Base-by-base conservation (phyloP, 1,140 invertebrate species). In the Limonius californicus region DNA sequence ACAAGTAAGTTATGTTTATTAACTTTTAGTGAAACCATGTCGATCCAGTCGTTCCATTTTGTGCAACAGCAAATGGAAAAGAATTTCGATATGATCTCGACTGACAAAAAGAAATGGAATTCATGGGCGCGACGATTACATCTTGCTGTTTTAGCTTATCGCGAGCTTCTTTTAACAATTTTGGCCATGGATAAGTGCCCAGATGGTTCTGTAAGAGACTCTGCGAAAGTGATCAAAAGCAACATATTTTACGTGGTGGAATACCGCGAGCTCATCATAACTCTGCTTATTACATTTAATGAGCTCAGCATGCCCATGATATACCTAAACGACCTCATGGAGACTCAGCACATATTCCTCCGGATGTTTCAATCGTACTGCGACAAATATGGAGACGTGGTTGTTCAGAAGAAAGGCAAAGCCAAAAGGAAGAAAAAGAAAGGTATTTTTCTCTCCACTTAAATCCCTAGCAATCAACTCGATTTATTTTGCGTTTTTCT, bases 241-340 rank as follows among this genome's bases (percentile, higher is more conserved):
- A 92, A 94, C 79, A 85, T 98, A 64, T 97, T 97, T 78, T 97
- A 98, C 77, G 88, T 95, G 9, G 81, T 92, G 61, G 96, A 98
- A 77, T 98, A 97, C 79, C 83, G 95, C 63, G 95, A 98, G 77
- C 87, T 96, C 68, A 85, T 95, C 71, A 77, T 95, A 21, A 83
- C 83, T 39, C 84, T 93, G 56, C 77, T 97, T 64, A 79, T 90
- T 27, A 87, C 85, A 66, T 98, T 88, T 79, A 88, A 97, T 76
- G 88, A 93, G 72, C 78, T 84, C 56, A 92, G 91, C 80, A 91
- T 95, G 84, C 91, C 94, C 69, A 92, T 91, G 69, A 77, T 84
- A 0, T 98, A 92, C 77, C 80, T 98, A 47, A 84, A 87, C 57
- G 95, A 98, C 79, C 79, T 98, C 11, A 79, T 96, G 11, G 89